Base-by-base conservation (phyloP, 2,888 invertebrate genomes). In the Erannis defoliaria region DNA sequence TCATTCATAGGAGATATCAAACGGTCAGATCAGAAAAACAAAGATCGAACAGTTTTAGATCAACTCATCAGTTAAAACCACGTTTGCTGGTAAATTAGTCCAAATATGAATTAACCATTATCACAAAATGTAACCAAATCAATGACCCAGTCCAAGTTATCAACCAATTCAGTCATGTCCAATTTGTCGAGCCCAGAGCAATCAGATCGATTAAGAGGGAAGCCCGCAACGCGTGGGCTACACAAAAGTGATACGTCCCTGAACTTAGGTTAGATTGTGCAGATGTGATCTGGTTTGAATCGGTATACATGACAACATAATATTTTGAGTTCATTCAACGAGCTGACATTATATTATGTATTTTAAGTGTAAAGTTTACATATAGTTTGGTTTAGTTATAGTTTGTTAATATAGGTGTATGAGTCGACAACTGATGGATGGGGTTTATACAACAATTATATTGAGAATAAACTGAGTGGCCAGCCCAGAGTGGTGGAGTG, bases 201-300 rank as follows among this genome's bases (percentile, higher is more conserved):
- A 69, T 69, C 57, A 57, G 29, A 55, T 62, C 62, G 49, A 59
- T 62, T 54, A 57, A 26, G 55, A 56, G 26, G 49, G 62, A 51
- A 55, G 49, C 50, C 35, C 37, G 21, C 43, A 57, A 46, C 40
- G 48, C 43, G 64, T 60, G 62, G 55, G 46, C 49, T 23, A 42
- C 54, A 45, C 60, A 50, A 58, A 56, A 64, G 56, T 62, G 49
- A 57, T 51, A 54, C 49, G 61, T 40, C 70, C 66, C 35, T 70
- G 70, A 65, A 67, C 66, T 58, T 40, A 45, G 35, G 29, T 55
- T 48, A 26, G 49, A 61, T 59, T 58, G 61, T 60, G 59, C 63
- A 53, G 54, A 63, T 68, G 49, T 43, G 62, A 68, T 58, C 66
- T 59, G 61, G 71, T 60, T 42, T 35, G 54, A 53, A 66, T 66